Conservation (phyloP, 1,140 invertebrate species). For the Stegodyphus mimosarum region DNA sequence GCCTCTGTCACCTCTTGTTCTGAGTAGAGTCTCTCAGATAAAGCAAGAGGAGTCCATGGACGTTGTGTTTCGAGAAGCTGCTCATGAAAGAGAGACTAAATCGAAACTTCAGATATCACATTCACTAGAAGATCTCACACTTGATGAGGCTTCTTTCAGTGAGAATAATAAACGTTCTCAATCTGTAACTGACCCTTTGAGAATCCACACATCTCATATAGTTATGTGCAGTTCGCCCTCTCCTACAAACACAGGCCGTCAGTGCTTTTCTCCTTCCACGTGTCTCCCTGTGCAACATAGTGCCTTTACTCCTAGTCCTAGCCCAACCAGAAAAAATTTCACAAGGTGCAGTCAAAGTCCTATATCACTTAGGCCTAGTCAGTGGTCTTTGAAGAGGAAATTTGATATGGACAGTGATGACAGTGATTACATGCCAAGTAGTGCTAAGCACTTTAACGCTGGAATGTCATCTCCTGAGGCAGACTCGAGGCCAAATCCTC, state of each 20-base stretch:
- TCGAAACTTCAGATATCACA: conserved; percentile 90
- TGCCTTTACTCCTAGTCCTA: conserved; percentile 78
- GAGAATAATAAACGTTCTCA: conserved; percentile 61
- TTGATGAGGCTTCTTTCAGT: conserved; percentile 70
- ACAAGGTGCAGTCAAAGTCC: conserved; percentile 83
- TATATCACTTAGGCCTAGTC: conserved; percentile 81
- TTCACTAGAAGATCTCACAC: conserved; percentile 86
- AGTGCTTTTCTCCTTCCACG: conserved; percentile 76
- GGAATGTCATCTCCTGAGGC: conserved; percentile 44
- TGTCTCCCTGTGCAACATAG: conserved; percentile 72
- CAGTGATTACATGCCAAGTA: conserved; percentile 48
- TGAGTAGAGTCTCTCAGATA: conserved; percentile 80
- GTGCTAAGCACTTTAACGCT: conserved; percentile 49
- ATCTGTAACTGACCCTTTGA: conserved; percentile 68
- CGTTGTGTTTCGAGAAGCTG: conserved; percentile 82
- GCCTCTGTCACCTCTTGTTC: conserved; percentile 46
- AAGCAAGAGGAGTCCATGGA: conserved; percentile 89
- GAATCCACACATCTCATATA: conserved; percentile 68
- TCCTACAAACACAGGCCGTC: conserved; percentile 73
- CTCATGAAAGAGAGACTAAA: conserved; percentile 89
- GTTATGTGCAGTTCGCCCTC: conserved; percentile 76
- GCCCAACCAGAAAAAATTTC: conserved; percentile 82
- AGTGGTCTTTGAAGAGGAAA: conserved; percentile 81
- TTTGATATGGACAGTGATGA: conserved; percentile 71
- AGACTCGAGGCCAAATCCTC: conserved; percentile 12